Evolutionary conservation across 2,888 invertebrate genomes (phyloP).

Genomic region (Lacanobia oleracea): DNA sequence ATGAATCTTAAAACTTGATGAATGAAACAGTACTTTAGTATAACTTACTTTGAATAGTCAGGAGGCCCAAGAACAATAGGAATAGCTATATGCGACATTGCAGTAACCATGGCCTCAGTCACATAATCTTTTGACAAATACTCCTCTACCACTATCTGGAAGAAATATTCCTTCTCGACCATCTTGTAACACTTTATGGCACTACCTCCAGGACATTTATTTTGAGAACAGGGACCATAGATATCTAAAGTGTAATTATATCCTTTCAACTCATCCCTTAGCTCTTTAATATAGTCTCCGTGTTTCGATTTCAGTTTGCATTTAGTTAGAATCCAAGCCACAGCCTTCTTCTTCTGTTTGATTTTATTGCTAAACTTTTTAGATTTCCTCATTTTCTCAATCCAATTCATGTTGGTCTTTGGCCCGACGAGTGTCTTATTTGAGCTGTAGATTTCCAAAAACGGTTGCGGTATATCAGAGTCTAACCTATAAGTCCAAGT

Average conservation of each 20-base stretch:
- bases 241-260: slow-evolving; percentile 81
- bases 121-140: slow-evolving; percentile 78
- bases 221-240: slow-evolving; percentile 79
- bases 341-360: slow-evolving; percentile 75
- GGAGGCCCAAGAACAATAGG: slow-evolving; percentile 80
- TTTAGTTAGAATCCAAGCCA: slow-evolving; percentile 80
- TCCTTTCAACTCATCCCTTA: slow-evolving; percentile 74
- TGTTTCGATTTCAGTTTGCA: slow-evolving; percentile 78
- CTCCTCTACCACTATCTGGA: slow-evolving; percentile 82
- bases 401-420: slow-evolving; percentile 73
- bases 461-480: slow-evolving; percentile 82
- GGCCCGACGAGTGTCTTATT: slow-evolving; percentile 79
- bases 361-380: slow-evolving; percentile 64
- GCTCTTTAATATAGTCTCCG: slow-evolving; percentile 74
- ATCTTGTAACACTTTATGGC: slow-evolving; percentile 76
- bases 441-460: slow-evolving; percentile 74
- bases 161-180: slow-evolving; percentile 80
- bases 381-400: slow-evolving; percentile 71
- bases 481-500: slow-evolving; percentile 86
- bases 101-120: slow-evolving; percentile 77
- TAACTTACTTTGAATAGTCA: slow-evolving; percentile 79
- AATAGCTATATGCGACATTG: slow-evolving; percentile 76
- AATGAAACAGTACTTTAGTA: too few relatives aligned
- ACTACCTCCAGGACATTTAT: slow-evolving; percentile 74
- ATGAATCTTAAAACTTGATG: too few relatives aligned